Conservation (phyloP, 2,888 invertebrate genomes). For the Crocallis elinguaria region DNA sequence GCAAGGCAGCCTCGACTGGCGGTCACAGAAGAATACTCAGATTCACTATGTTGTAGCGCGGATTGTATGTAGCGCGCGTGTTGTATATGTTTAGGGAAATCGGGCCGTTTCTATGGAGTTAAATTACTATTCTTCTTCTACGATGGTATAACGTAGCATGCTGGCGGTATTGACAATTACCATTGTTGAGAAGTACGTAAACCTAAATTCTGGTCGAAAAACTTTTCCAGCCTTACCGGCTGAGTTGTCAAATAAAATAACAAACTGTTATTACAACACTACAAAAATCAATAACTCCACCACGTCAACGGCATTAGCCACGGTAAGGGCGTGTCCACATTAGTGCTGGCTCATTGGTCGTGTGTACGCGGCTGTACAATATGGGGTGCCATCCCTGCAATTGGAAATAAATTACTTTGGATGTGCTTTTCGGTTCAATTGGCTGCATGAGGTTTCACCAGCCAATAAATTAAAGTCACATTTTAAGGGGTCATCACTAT, state of each 20-base stretch:
- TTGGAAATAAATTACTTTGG: conserved; percentile 51
- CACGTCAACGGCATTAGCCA: conserved; percentile 43
- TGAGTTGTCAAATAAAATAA: not conserved
- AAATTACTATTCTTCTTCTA: too few species aligned
- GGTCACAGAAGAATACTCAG: too few species aligned
- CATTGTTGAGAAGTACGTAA: too few species aligned
- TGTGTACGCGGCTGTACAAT: conserved; percentile 41
- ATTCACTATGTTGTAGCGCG: too few species aligned
- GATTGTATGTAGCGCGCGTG: too few species aligned
- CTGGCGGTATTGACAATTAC: too few species aligned
- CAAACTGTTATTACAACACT: conserved; percentile 8
- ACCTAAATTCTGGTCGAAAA: not conserved
- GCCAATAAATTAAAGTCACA: not conserved
- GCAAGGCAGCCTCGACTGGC: too few species aligned
- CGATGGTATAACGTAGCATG: too few species aligned
- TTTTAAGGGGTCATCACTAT: not conserved
- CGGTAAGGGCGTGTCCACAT: conserved; percentile 59
- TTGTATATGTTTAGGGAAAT: too few species aligned
- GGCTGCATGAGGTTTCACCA: conserved; percentile 28
- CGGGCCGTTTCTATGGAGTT: too few species aligned
- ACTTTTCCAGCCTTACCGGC: not conserved
- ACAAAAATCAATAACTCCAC: conserved; percentile 24
- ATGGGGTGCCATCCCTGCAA: conserved; percentile 52
- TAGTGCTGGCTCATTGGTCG: conserved; percentile 70
- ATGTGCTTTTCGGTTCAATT: conserved; percentile 29